phyloP scores from a whole-genome alignment of 2,113 vertebrate genomes.

The Chamaetylas fuelleborni region DNA sequence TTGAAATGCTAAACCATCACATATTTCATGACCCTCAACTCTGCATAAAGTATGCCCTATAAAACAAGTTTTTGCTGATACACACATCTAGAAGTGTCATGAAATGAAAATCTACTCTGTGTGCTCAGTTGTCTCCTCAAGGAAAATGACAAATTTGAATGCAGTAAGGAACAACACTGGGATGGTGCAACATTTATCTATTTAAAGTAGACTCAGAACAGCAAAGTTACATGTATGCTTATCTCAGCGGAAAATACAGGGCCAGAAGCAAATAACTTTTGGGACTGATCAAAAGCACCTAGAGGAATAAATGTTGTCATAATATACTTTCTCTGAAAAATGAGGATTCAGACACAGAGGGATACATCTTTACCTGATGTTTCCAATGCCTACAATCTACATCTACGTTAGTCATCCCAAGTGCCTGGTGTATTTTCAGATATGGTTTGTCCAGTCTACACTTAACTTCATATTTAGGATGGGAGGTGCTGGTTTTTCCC shows the following conservation, averaged over 20 bases:
- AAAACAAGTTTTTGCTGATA: conserved; percentile 33
- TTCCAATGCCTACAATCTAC: neutral
- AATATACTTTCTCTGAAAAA: neutral
- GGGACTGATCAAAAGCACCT: neutral
- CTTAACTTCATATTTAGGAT: neutral
- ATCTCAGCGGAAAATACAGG: neutral
- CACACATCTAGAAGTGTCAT: neutral
- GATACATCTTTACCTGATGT: neutral
- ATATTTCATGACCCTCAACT: neutral
- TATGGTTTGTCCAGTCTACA: neutral
- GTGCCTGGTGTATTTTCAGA: neutral
- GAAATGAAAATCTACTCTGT: neutral
- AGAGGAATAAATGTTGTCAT: neutral
- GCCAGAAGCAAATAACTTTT: neutral
- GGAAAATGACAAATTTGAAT: conserved; percentile 4
- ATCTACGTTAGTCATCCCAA: neutral
- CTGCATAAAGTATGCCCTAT: neutral
- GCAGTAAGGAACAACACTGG: neutral
- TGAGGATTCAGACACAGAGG: neutral
- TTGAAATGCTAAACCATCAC: conserved; percentile 14
- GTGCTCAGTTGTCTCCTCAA: neutral
- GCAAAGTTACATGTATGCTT: neutral
- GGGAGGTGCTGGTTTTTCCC: neutral
- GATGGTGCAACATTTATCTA: neutral
- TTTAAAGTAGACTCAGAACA: neutral